Base-by-base conservation (phyloP, 2,797 vertebrate genomes). In the Poecilia picta region DNA sequence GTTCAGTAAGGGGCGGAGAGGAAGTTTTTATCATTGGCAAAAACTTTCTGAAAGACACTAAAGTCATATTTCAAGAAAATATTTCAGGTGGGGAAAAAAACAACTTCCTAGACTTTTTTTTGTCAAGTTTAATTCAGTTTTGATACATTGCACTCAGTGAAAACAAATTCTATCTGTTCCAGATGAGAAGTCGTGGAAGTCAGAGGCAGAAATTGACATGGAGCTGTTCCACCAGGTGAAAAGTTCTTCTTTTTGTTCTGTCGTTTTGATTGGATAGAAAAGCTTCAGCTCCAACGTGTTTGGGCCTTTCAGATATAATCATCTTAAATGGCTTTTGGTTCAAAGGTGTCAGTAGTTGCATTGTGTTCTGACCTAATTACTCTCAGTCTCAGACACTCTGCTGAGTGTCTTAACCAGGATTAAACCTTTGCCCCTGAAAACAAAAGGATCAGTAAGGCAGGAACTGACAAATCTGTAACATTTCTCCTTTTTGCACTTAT, bases 41-140 rank as follows among this genome's bases (percentile, higher is more conserved):
- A 95, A 99, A 99, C 94, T 99, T 99, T 91, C 96, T 99, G 16
- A 99, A 99, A 95, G 98, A 99, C 95, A 97, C 98, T 82, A 99
- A 99, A 96, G 98, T 99, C 89, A 96, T 99, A 93, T 99, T 99
- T 95, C 98, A 99, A 16, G 98, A 99, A 92, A 98, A 98, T 81
- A 49, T 96, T 85, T 97, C 98, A 73, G 98, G 98, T 99, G 86
- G 84, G 76, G 72, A 71, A 70, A 68, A 36, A 0, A 39, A 49
- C 20, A 15, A 13, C 78, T 15, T 73, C 51, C 2, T 25, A 18
- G 36, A 53, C 28, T 2, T 43, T 25, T 47, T 3, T 11, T 31
- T 79, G 51, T 73, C 39, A 8, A 8, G 0, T 23, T 72, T 1
- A 43, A 8, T 83, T 3, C 5, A 5, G 80, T 83, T 41, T 47